Conservation (phyloP, 2,888 invertebrate genomes). For the Machimus atricapillus region DNA sequence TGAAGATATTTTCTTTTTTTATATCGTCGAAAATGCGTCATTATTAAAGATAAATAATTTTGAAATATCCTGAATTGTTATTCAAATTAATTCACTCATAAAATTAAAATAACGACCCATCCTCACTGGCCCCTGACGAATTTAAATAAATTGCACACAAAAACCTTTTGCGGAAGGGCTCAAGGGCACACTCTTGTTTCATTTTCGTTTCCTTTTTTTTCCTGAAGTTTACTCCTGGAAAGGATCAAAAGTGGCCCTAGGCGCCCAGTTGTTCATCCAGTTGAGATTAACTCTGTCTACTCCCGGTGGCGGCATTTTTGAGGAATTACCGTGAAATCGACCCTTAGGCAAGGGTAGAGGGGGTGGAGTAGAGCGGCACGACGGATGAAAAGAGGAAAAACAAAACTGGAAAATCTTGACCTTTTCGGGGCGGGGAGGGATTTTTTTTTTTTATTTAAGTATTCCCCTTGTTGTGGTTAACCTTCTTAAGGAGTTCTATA, state of each 20-base stretch:
- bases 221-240: conserved; percentile 5
- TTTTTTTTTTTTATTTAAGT: not conserved
- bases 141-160: conserved; percentile 21
- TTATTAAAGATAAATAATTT: not conserved
- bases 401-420: not conserved
- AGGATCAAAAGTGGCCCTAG: conserved; percentile 11
- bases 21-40: not conserved
- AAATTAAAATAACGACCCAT: not conserved
- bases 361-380: not conserved
- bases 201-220: not conserved
- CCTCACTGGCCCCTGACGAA: not conserved
- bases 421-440: not conserved
- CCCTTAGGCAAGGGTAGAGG: not conserved
- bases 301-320: not conserved
- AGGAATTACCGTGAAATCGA: not conserved
- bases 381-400: not conserved
- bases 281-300: not conserved
- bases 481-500: not conserved
- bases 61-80: not conserved
- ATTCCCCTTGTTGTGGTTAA: not conserved
- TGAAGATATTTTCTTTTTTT: no score
- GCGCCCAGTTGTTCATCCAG: conserved; percentile 3
- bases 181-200: not conserved
- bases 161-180: conserved; percentile 4
- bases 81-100: not conserved